phyloP scores from a whole-genome alignment of 2,888 invertebrate species.

The Cynaeus angustus region DNA sequence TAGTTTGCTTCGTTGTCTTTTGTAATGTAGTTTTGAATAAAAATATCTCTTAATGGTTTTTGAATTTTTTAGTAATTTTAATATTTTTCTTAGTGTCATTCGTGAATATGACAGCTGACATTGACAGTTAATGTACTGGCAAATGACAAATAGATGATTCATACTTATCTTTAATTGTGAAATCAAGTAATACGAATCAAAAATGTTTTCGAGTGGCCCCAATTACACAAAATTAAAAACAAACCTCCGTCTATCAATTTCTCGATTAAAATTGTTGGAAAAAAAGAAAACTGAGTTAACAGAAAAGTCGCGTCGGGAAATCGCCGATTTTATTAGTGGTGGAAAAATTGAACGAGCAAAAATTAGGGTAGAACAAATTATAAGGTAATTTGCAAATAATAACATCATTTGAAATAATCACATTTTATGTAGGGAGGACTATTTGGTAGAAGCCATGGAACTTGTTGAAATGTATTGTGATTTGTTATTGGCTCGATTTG shows the following conservation, averaged over 20 bases:
- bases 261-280: constrained; percentile 94
- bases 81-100: constrained; percentile 1
- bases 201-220: constrained; percentile 92
- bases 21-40: not conserved
- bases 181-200: constrained; percentile 30
- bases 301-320: constrained; percentile 96
- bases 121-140: not conserved
- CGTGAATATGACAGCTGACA: constrained; percentile 6
- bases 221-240: constrained; percentile 98
- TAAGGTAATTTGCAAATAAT: constrained; percentile 75
- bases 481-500: constrained; percentile 95
- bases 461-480: constrained; percentile 99
- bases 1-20: too few species aligned
- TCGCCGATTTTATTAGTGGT: constrained; percentile 93
- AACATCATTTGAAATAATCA: not conserved
- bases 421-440: constrained; percentile 88
- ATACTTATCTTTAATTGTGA: constrained; percentile 42
- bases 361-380: constrained; percentile 98
- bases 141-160: constrained; percentile 27
- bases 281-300: constrained; percentile 99
- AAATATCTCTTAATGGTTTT: not conserved
- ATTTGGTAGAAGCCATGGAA: constrained; percentile 99
- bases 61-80: not conserved
- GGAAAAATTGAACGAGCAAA: constrained; percentile 93
- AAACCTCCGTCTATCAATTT: constrained; percentile 92